A percentile compares a stretch with the other conserved stretches of the same genome.
Evolutionary conservation across 2,888 invertebrate genomes (phyloP).

Genomic region (Drosophila picticornis): DNA sequence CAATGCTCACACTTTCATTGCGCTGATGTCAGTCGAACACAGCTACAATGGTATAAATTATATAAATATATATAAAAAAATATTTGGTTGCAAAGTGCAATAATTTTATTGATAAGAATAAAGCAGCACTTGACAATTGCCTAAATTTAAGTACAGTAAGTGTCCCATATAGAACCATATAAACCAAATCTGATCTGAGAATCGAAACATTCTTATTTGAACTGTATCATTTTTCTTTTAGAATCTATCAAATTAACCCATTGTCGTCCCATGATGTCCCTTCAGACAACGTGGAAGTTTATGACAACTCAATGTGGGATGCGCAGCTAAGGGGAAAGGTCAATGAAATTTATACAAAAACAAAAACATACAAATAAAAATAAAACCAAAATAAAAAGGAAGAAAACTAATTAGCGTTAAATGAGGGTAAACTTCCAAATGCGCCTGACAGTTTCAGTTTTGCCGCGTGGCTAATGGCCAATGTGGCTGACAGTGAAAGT

Average conservation of each 20-base stretch:
- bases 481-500: conserved; percentile 48
- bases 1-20: conserved; percentile 23
- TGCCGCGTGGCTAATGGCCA: conserved; percentile 24
- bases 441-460: conserved; percentile 44
- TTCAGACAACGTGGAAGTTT: neutral
- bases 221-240: neutral
- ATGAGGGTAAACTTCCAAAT: conserved; percentile 57
- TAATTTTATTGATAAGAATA: neutral
- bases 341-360: conserved; percentile 41
- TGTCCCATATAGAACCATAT: neutral
- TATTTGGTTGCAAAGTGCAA: neutral
- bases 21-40: conserved; percentile 23
- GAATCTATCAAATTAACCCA: conserved; percentile 9
- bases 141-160: neutral
- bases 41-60: conserved; percentile 5
- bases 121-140: neutral
- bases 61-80: neutral
- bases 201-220: neutral
- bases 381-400: neutral
- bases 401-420: conserved; percentile 69
- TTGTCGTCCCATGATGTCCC: neutral
- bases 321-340: conserved; percentile 32
- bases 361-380: conserved; percentile 1
- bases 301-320: conserved; percentile 13
- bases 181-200: neutral